A percentile compares a stretch with the other conserved stretches of the same genome.
Conservation (phyloP, 1,140 invertebrate species). For the Trachymyrmex cornetzi region DNA sequence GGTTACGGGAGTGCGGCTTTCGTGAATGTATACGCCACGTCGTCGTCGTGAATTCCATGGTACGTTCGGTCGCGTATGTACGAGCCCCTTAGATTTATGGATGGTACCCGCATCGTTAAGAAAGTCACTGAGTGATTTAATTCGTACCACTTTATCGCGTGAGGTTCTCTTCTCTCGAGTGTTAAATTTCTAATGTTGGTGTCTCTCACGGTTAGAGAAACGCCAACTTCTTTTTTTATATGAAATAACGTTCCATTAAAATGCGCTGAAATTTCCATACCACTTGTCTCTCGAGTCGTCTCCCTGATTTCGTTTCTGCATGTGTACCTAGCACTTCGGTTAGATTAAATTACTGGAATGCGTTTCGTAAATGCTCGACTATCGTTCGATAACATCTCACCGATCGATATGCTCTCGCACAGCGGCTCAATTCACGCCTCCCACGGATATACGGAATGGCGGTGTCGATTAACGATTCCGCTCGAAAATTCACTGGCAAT, state of each 20-base stretch:
- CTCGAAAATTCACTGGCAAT: slow-evolving; percentile 33
- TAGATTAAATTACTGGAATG: slow-evolving; percentile 59
- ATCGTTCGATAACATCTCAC: slow-evolving; percentile 17
- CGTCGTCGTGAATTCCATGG: slow-evolving; percentile 75
- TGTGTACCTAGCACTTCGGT: slow-evolving; percentile 32
- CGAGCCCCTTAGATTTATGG: slow-evolving; percentile 83
- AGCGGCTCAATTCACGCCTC: slow-evolving; percentile 11
- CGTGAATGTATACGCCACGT: slow-evolving; percentile 72
- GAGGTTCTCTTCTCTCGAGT: slow-evolving; percentile 22
- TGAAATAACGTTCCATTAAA: slow-evolving; percentile 17
- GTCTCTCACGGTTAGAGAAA: not conserved
- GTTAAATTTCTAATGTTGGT: slow-evolving; percentile 60
- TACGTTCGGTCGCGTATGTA: slow-evolving; percentile 69
- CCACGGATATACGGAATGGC: not conserved
- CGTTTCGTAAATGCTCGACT: slow-evolving; percentile 23
- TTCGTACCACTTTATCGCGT: slow-evolving; percentile 73
- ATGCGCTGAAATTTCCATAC: slow-evolving; percentile 1
- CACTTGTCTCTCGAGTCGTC: slow-evolving; percentile 8
- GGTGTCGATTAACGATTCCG: slow-evolving; percentile 27
- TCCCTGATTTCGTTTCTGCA: slow-evolving; percentile 45
- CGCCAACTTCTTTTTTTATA: slow-evolving; percentile 3
- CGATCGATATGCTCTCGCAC: not conserved
- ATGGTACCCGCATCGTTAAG: slow-evolving; percentile 65
- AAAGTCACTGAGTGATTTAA: slow-evolving; percentile 74
- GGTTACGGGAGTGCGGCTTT: slow-evolving; percentile 82